Conservation (phyloP, 2,888 invertebrate genomes). For the Metallyticus violacea region DNA sequence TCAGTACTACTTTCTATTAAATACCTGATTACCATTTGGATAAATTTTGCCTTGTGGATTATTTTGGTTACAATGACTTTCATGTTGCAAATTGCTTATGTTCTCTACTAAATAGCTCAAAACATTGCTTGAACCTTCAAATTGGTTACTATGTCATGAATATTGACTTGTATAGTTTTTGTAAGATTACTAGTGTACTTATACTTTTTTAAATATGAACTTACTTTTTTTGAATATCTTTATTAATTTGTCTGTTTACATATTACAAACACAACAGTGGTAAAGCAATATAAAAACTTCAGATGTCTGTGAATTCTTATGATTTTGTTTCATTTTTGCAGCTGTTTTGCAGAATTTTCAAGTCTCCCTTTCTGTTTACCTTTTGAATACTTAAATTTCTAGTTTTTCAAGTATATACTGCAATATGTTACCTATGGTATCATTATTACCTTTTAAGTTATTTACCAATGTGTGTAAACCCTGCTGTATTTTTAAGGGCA, state of each 20-base stretch:
- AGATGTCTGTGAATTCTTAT: background rate
- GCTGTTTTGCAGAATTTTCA: background rate
- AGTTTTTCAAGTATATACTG: too few relatives aligned
- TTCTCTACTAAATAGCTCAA: background rate
- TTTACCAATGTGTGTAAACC: background rate
- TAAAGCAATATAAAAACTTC: background rate
- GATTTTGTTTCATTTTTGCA: background rate
- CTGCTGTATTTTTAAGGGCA: background rate
- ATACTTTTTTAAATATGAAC: background rate
- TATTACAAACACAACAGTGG: background rate
- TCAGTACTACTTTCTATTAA: too few relatives aligned
- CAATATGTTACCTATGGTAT: too few relatives aligned
- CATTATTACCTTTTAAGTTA: too few relatives aligned
- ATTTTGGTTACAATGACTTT: too few relatives aligned
- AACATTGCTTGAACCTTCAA: background rate
- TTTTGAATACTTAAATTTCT: background rate
- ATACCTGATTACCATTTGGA: too few relatives aligned
- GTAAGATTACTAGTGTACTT: background rate
- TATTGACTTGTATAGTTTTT: background rate
- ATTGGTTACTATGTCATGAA: background rate
- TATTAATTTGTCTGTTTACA: background rate
- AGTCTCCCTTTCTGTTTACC: background rate
- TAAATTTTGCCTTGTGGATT: too few relatives aligned
- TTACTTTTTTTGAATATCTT: background rate
- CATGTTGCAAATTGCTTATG: background rate